Conservation (phyloP, 2,888 invertebrate species). For the Dolichomitus sp. region DNA sequence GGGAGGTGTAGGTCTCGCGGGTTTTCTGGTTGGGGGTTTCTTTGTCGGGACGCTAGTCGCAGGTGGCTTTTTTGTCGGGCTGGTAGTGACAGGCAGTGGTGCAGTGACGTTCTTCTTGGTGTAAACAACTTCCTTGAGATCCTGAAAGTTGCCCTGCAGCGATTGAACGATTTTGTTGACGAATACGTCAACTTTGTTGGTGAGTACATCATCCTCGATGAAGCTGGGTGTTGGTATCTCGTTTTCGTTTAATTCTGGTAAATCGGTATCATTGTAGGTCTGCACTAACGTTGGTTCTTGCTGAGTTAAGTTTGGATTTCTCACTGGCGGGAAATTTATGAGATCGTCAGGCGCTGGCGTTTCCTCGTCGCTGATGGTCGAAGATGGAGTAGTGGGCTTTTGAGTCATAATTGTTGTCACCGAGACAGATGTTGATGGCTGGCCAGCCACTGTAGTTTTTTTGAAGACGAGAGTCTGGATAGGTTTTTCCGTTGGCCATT, state of each 20-base stretch:
- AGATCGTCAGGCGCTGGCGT: constrained; percentile 90
- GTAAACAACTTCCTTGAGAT: constrained; percentile 92
- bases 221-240: constrained; percentile 93
- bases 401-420: neutral
- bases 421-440: constrained; percentile 33
- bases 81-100: constrained; percentile 73
- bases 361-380: constrained; percentile 87
- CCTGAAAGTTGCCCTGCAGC: constrained; percentile 93
- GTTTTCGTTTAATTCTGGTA: constrained; percentile 87
- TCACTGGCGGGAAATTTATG: constrained; percentile 94
- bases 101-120: constrained; percentile 85
- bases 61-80: constrained; percentile 71
- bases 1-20: constrained; percentile 64
- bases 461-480: constrained; percentile 70
- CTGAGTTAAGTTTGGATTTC: constrained; percentile 93
- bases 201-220: constrained; percentile 91
- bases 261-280: constrained; percentile 77
- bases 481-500: constrained; percentile 66
- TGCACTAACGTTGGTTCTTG: constrained; percentile 84
- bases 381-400: constrained; percentile 41
- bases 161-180: constrained; percentile 95
- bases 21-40: constrained; percentile 73
- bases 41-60: constrained; percentile 73
- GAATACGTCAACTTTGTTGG: constrained; percentile 93
- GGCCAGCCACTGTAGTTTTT: constrained; percentile 58